Evolutionary conservation across 35 echinoderm and acorn worm species (phyloP).

Genomic region (Ophioderma brevispina): DNA sequence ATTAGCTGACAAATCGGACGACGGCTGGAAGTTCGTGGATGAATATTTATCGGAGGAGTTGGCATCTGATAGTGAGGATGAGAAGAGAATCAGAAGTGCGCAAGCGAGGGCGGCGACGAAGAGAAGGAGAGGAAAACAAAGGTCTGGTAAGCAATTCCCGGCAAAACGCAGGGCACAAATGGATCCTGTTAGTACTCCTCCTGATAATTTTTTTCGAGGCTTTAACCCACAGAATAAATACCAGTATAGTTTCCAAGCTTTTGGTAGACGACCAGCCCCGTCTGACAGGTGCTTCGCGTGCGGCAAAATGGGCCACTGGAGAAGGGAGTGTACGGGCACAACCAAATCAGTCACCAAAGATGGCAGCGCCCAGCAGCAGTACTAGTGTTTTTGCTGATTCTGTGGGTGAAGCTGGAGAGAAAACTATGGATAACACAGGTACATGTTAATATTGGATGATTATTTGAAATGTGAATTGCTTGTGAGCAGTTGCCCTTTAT

Average conservation of each 20-base stretch:
- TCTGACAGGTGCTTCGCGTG: not conserved
- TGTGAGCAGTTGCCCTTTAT: too few species aligned
- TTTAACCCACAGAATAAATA: not conserved
- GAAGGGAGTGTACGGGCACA: not conserved
- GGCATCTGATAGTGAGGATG: conserved; percentile 3
- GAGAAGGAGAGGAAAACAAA: not conserved
- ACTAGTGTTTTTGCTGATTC: too few species aligned
- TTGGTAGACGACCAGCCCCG: not conserved
- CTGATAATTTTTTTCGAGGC: not conserved
- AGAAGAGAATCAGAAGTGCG: conserved; percentile 12
- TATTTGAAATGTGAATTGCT: too few species aligned
- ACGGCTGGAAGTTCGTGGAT: conserved; percentile 26
- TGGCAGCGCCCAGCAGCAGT: too few species aligned
- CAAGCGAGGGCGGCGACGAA: conserved; percentile 2
- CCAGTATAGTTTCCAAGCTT: not conserved
- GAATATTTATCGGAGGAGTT: conserved; percentile 29
- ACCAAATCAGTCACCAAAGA: not conserved
- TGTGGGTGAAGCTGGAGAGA: too few species aligned
- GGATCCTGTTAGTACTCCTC: not conserved
- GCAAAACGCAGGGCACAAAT: not conserved
- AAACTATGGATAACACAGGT: too few species aligned
- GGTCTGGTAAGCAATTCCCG: not conserved
- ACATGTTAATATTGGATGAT: too few species aligned
- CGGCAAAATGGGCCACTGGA: not conserved
- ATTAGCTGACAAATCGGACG: not conserved